phyloP scores from a whole-genome alignment of 2,797 vertebrate genomes.

The Bradypus variegatus region DNA sequence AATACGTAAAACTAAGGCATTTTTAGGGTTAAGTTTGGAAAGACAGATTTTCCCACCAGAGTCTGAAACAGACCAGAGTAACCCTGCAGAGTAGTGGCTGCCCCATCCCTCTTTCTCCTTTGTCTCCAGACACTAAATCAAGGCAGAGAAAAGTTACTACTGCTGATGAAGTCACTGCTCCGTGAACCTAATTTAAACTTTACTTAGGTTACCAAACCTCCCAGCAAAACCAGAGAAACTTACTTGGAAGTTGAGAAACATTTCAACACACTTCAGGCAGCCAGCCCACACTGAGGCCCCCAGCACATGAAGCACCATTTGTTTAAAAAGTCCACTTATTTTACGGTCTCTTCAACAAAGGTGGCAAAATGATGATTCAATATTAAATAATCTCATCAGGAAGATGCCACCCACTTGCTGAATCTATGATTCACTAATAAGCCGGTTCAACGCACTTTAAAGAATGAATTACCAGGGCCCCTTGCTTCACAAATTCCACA shows the following conservation, averaged over 20 bases:
- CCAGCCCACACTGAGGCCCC: constrained; percentile 23
- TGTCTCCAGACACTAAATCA: constrained; percentile 44
- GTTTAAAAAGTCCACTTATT: constrained; percentile 50
- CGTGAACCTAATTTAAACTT: constrained; percentile 31
- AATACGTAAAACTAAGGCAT: not conserved
- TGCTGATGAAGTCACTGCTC: constrained; percentile 10
- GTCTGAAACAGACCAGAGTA: not conserved
- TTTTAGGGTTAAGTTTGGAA: not conserved
- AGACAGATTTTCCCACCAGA: not conserved
- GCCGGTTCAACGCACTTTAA: constrained; percentile 47
- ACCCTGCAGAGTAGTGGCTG: not conserved
- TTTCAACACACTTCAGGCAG: constrained; percentile 35
- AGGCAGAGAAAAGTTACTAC: constrained; percentile 36
- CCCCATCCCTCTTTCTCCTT: not conserved
- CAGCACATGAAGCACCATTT: constrained; percentile 36
- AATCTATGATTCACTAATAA: constrained; percentile 59
- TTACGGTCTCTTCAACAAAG: constrained; percentile 42
- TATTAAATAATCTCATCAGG: constrained; percentile 36
- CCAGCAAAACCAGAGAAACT: constrained; percentile 40
- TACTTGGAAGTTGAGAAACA: constrained; percentile 32
- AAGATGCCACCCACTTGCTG: constrained; percentile 52
- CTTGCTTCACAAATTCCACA: constrained; percentile 11
- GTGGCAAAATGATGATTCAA: constrained; percentile 51
- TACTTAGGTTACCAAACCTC: not conserved
- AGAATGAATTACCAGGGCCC: constrained; percentile 42